These are phyloP conservation scores for Zaprionus lineosus DNA, from an alignment of 2,888 invertebrate species.

Conservation along the genomic window DNA sequence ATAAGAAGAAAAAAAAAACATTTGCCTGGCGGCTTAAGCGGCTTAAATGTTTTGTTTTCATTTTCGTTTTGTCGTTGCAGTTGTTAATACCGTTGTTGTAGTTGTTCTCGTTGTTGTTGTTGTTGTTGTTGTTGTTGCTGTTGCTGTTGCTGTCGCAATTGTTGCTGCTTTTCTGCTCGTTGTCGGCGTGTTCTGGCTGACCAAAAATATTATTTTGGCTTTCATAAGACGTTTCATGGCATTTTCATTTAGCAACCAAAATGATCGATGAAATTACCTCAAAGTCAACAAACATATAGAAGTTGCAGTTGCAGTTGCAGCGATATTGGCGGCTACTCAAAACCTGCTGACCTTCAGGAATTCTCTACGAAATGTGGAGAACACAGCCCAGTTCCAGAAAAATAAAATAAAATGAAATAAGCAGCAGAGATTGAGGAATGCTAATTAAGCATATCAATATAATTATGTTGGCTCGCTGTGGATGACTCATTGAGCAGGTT, in stretches of 20 bases:
- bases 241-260: conserved; percentile 21
- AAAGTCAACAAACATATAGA: conserved; percentile 20
- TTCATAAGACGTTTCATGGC: conserved; percentile 9
- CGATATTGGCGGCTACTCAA: conserved; percentile 24
- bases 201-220: conserved; percentile 16
- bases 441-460: conserved; percentile 70
- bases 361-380: conserved; percentile 25
- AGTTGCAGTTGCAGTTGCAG: conserved; percentile 10
- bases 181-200: conserved; percentile 41
- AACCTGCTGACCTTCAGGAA: conserved; percentile 71
- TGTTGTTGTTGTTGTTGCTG: conserved; percentile 3
- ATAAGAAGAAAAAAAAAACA: conserved; percentile 27
- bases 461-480: conserved; percentile 42
- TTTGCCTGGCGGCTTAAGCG: conserved; percentile 47
- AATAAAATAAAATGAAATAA: conserved; percentile 42
- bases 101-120: conserved; percentile 8
- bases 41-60: conserved; percentile 57
- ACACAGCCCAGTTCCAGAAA: too few species aligned
- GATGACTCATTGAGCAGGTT: conserved; percentile 50
- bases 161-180: too few species aligned
- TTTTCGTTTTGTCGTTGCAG: conserved; percentile 66
- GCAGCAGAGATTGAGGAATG: conserved; percentile 30
- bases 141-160: conserved; percentile 3
- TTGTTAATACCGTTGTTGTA: conserved; percentile 14
- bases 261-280: conserved; percentile 6